phyloP scores from a whole-genome alignment of 2,113 vertebrate species.

The Corydoras sp. region DNA sequence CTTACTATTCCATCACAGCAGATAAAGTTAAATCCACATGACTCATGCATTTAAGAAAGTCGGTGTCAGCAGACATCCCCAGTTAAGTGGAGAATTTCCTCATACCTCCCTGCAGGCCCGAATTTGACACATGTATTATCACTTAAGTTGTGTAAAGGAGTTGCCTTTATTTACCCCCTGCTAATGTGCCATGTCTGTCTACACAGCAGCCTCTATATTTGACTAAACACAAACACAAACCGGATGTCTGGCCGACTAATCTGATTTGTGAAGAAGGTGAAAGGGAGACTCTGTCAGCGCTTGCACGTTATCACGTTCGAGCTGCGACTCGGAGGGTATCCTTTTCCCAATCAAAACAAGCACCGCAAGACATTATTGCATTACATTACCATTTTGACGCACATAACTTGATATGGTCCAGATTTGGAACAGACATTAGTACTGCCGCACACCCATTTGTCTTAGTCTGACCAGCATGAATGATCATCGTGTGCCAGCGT shows the following conservation, averaged over 20 bases:
- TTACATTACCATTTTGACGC: slow-evolving; percentile 73
- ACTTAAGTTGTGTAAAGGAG: slow-evolving; percentile 1
- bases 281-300: slow-evolving; percentile 68
- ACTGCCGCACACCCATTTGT: slow-evolving; percentile 56
- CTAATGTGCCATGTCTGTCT: slow-evolving; percentile 53
- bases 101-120: slow-evolving; percentile 19
- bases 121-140: slow-evolving; percentile 18
- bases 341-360: slow-evolving; percentile 71
- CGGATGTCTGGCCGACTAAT: slow-evolving; percentile 73
- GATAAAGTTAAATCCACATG: slow-evolving; percentile 11
- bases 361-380: slow-evolving; percentile 69
- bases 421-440: slow-evolving; percentile 46
- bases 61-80: slow-evolving; percentile 3
- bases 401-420: slow-evolving; percentile 63
- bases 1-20: slow-evolving; percentile 13
- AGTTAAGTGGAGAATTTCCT: slow-evolving; percentile 12
- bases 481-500: too few species aligned
- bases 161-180: slow-evolving; percentile 26
- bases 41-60: slow-evolving; percentile 16
- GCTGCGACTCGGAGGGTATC: slow-evolving; percentile 57
- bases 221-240: slow-evolving; percentile 64
- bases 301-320: slow-evolving; percentile 63
- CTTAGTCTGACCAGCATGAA: too few species aligned
- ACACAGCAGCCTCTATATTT: slow-evolving; percentile 55
- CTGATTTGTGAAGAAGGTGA: slow-evolving; percentile 69